These are phyloP conservation scores for Emys orbicularis DNA, from an alignment of 2,797 vertebrate species.

Conservation along the genomic window DNA sequence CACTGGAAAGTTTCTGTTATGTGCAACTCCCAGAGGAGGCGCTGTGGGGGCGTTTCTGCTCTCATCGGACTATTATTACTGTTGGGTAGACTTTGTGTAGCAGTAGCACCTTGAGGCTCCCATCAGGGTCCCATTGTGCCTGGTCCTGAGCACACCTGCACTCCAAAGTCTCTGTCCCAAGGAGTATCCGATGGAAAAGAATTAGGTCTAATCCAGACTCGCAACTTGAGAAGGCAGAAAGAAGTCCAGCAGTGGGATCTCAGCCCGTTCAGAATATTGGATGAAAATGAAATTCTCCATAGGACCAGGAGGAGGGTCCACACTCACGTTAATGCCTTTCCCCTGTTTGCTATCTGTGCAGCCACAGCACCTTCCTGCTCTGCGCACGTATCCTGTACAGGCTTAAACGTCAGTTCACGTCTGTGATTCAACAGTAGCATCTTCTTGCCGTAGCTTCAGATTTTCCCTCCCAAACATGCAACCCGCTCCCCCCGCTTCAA, in stretches of 20 bases:
- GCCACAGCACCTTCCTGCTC: accelerated
- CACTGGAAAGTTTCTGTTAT: neutral
- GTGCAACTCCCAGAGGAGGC: neutral
- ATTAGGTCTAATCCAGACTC: accelerated
- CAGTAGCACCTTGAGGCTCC: too few species aligned
- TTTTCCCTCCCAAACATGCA: neutral
- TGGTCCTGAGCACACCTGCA: neutral
- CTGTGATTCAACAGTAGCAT: neutral
- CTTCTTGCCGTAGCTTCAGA: neutral
- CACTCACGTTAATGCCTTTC: neutral
- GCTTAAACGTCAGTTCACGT: neutral
- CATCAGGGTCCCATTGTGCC: neutral
- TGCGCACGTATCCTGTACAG: accelerated
- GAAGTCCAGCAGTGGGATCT: neutral
- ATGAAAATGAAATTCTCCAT: neutral
- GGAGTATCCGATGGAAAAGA: accelerated
- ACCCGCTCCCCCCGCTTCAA: neutral
- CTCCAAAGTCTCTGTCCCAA: neutral
- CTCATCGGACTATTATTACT: neutral
- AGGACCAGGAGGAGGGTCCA: neutral
- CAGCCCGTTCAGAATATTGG: neutral
- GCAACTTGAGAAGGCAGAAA: accelerated
- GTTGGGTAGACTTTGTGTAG: too few species aligned
- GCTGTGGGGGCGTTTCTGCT: neutral
- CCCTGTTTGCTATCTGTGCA: accelerated